Conservation (phyloP, 35 echinoderm and acorn worm species). For the Stichopus chloronotus region DNA sequence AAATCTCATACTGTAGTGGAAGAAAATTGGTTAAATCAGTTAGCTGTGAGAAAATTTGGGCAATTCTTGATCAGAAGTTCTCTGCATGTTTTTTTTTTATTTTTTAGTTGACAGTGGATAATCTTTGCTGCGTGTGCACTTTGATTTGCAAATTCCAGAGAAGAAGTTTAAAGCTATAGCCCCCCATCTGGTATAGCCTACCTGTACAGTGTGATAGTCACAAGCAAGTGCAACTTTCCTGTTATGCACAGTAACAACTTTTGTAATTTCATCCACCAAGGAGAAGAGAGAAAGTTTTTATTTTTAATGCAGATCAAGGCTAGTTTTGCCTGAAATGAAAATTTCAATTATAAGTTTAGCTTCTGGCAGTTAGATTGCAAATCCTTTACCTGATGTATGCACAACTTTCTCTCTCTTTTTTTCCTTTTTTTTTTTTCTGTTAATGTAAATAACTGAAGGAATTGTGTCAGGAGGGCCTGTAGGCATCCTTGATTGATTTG, state of each 20-base stretch:
- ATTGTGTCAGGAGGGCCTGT: conserved; percentile 36
- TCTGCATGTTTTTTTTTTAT: too few relatives aligned
- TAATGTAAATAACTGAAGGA: conserved; percentile 32
- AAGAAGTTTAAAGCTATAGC: too few relatives aligned
- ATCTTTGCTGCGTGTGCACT: too few relatives aligned
- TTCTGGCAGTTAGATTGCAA: not conserved
- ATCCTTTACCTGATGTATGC: conserved; percentile 32
- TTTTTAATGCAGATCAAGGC: not conserved
- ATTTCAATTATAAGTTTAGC: conserved; percentile 51
- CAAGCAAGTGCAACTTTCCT: not conserved
- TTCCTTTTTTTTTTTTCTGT: not conserved
- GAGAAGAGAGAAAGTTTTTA: not conserved
- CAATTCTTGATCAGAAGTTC: too few relatives aligned
- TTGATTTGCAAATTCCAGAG: too few relatives aligned
- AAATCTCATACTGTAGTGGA: too few relatives aligned
- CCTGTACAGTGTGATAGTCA: too few relatives aligned
- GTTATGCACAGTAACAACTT: not conserved
- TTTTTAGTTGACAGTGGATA: too few relatives aligned
- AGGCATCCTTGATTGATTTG: conserved; percentile 33
- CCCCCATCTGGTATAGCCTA: too few relatives aligned
- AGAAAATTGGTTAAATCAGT: too few relatives aligned
- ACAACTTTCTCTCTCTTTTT: not conserved
- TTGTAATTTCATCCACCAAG: not conserved
- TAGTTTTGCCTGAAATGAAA: conserved; percentile 15
- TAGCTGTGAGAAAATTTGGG: too few relatives aligned